These are phyloP conservation scores for Ispidina picta DNA, from an alignment of 2,797 vertebrate species.

Conservation along the genomic window DNA sequence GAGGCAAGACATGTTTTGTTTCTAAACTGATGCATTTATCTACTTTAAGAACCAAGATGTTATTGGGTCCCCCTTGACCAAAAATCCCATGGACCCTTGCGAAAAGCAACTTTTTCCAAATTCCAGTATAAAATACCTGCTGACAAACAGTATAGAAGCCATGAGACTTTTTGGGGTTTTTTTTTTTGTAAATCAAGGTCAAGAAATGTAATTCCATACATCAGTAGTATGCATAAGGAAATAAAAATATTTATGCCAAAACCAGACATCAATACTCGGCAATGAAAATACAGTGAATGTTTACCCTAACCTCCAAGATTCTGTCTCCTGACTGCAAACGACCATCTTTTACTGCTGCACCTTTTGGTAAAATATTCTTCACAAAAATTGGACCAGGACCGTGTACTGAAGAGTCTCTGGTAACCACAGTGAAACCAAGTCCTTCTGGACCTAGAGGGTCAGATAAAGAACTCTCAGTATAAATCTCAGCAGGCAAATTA, in stretches of 20 bases:
- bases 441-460: slow-evolving; percentile 88
- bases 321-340: slow-evolving; percentile 94
- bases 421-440: slow-evolving; percentile 97
- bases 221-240: not conserved
- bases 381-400: slow-evolving; percentile 96
- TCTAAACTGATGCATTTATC: not conserved
- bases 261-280: not conserved
- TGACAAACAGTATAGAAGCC: not conserved
- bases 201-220: not conserved
- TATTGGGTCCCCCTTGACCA: not conserved
- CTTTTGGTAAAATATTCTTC: slow-evolving; percentile 96
- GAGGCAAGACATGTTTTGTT: not conserved
- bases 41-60: not conserved
- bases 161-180: not conserved
- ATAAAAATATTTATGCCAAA: not conserved
- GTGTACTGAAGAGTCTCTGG: slow-evolving; percentile 93
- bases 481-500: not conserved
- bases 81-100: not conserved
- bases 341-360: slow-evolving; percentile 95
- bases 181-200: not conserved
- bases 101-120: not conserved
- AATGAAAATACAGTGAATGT: not conserved
- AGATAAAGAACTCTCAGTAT: not conserved
- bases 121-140: not conserved
- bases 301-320: slow-evolving; percentile 89